These are phyloP conservation scores for Chrysolina haemoptera DNA, from an alignment of 2,888 invertebrate genomes.

Conservation along the genomic window DNA sequence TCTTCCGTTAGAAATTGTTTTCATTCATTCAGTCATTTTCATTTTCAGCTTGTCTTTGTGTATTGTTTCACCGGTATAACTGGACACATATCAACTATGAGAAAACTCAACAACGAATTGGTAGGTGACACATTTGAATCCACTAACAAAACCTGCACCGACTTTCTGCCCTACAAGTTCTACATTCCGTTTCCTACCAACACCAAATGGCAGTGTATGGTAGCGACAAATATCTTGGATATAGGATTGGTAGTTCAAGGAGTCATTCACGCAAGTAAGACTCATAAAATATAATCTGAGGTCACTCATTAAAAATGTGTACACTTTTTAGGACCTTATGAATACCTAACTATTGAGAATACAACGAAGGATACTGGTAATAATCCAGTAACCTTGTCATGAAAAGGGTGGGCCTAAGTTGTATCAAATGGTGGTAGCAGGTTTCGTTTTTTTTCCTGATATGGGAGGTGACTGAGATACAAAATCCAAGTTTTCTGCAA, in stretches of 20 bases:
- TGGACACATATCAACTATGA: neutral
- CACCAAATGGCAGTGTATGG: neutral
- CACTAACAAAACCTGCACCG: constrained; percentile 19
- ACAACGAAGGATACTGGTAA: no score
- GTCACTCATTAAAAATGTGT: no score
- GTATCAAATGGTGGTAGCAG: no score
- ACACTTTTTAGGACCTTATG: no score
- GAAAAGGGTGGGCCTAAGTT: no score
- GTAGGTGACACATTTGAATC: neutral
- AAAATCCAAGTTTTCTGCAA: no score
- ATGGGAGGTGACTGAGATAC: no score
- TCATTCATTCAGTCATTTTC: neutral
- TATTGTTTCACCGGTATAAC: neutral
- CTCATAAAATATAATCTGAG: no score
- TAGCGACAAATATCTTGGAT: neutral
- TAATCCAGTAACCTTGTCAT: no score
- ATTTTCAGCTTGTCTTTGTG: constrained; percentile 16
- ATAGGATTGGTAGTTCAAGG: neutral
- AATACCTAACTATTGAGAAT: no score
- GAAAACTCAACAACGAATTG: constrained; percentile 2
- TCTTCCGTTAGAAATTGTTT: no score
- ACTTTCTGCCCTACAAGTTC: neutral
- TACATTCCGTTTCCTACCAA: neutral
- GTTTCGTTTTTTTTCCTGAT: no score
- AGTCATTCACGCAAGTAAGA: constrained; percentile 10